Evolutionary conservation across 2,888 invertebrate species (phyloP), one percentile per base, ranked within the genome.

Genomic region (Cheilosia vernalis): DNA sequence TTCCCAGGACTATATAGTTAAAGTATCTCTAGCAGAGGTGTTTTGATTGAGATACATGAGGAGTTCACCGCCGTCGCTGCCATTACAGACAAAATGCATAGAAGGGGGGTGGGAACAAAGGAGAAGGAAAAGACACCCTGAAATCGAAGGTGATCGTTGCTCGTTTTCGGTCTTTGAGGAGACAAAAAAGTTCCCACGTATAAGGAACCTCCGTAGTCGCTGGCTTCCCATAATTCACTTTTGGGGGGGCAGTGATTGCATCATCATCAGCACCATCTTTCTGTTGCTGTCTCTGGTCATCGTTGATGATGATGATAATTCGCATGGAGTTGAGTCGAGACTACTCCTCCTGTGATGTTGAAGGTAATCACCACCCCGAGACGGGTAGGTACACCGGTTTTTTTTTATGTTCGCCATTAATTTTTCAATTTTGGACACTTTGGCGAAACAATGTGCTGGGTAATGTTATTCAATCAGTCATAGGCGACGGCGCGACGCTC

Each of bases 1-100:
- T 84, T 84, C 84, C 84, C 84, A 84, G 80, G 84, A 84, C 80
- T 74, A 80, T 80, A 80, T 70, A 80, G 74, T 80, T 84, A 76
- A 58, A 70, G 84, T 74, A 76, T 84, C 80, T 84, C 21, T 66
- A 58, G 55, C 64, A 40, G 47, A 84, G 64, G 74, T 84, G 74
- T 76, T 84, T 80, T 80, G 84, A 84, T 84, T 84, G 84, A 84
- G 84, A 84, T 74, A 80, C 80, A 80, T 69, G 83, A 72, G 24
- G 24, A 73, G 63, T 30, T 51, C 60, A 67, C 33, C 63, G 21
- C 4, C 49, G 49, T 15, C 49, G 21, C 21, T 30, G 30, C 30
- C 30, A 30, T 30, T 1, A 30, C 30, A 61, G 33, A 61, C 27
- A 64, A 70, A 70, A 70, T 55, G 19, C 19, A 47, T 15, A 37